Percentiles rank a stretch among this genome's conserved stretches.
Conservation (phyloP, 2,888 invertebrate species). For the Drosophila hawaiiensis region DNA sequence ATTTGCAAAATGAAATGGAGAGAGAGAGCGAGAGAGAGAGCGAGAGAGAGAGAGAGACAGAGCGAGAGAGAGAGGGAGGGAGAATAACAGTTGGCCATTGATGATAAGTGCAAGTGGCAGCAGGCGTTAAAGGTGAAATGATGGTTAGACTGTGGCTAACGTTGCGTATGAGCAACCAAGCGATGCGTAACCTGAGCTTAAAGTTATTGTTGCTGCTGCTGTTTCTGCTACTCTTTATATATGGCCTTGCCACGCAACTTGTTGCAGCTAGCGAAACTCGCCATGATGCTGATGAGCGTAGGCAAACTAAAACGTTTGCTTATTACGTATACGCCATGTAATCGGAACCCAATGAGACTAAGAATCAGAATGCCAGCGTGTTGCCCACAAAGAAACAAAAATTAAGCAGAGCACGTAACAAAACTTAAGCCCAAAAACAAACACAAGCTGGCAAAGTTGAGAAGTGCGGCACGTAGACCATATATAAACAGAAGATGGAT, state of each 20-base stretch:
- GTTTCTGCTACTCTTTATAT: not conserved
- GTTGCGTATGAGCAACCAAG: slow-evolving; percentile 58
- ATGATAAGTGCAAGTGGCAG: slow-evolving; percentile 58
- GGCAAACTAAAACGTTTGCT: slow-evolving; percentile 34
- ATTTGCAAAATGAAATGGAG: not conserved
- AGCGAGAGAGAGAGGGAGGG: not conserved
- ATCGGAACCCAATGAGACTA: slow-evolving; percentile 60
- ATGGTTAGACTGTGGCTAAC: slow-evolving; percentile 33
- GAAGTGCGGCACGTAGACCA: slow-evolving; percentile 54
- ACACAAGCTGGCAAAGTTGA: slow-evolving; percentile 25
- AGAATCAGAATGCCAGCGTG: slow-evolving; percentile 35
- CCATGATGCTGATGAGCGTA: slow-evolving; percentile 5
- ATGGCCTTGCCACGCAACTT: slow-evolving; percentile 49
- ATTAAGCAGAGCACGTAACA: slow-evolving; percentile 69
- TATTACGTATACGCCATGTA: slow-evolving; percentile 59
- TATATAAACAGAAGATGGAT: slow-evolving; percentile 63
- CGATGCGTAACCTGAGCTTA: slow-evolving; percentile 48
- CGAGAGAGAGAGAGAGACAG: not conserved
- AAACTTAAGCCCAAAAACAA: slow-evolving; percentile 48
- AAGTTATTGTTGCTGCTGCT: slow-evolving; percentile 33
- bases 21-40: not conserved
- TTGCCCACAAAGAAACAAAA: slow-evolving; percentile 27
- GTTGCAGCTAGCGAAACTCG: slow-evolving; percentile 57
- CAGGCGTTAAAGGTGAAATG: slow-evolving; percentile 41
- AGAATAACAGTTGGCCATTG: slow-evolving; percentile 31